Evolutionary conservation across 1,140 invertebrate species (phyloP), one percentile per base, ranked within the genome.

Genomic region (Aphelinus certus): DNA sequence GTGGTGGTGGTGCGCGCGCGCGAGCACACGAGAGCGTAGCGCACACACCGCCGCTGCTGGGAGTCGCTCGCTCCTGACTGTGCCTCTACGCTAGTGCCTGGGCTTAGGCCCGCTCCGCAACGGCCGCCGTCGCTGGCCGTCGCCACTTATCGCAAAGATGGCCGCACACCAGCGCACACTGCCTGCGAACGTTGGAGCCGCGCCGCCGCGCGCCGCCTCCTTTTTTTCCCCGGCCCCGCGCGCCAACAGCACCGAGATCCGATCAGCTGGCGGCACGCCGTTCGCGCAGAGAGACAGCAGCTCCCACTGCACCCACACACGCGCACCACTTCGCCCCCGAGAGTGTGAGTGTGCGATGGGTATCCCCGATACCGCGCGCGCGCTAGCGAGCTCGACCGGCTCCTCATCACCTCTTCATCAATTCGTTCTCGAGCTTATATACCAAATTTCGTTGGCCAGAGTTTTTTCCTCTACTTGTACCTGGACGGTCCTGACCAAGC

Each of bases 21-120:
- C 65, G 61, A 58, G 49, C 63, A 69, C 55, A 49, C 60, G 3
- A 6, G 10, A 57, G 71, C 75, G 71, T 57, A 57, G 3, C 10
- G 10, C 56, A 57, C 26, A 3, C n/a, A 42, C 5, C 6, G 47
- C 48, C 47, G 1, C 9, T 49, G 3, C 49, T 9, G 49, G 1
- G 56, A 2, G 48, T 47, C 26, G 3, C 42, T 1, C 65, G 55
- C 48, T n/a, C 26, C 26, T 7, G 3, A 2, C 2, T 6, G 49
- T 2, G 2, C 9, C n/a, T 10, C 5, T 47, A 1, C 63, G 2
- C 63, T 65, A 7, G 26, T 10, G 7, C 70, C 51, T 61, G 55
- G 42, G 55, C 47, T 73, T 73, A 73, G 63, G 71, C 71, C 66
- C n/a, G 9, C n/a, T 66, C 9, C 48, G 71, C 71, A 73, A 73